These are phyloP conservation scores for Drosophila greeni DNA, from an alignment of 2,888 invertebrate species.

Conservation along the genomic window DNA sequence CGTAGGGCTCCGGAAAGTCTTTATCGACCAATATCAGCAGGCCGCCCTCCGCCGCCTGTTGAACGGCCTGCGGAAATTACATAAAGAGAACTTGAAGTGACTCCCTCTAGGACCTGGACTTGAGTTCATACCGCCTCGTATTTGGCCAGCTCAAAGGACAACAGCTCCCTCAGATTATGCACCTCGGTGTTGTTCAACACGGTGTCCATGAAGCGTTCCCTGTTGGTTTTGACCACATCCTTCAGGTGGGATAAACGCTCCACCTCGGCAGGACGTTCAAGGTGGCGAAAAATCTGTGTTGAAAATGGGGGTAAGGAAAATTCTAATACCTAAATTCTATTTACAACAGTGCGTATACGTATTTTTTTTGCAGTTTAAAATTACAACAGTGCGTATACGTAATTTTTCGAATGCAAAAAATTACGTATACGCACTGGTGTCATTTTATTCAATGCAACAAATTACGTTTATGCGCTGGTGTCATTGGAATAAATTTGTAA, in stretches of 20 bases:
- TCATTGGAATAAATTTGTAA: too few species aligned
- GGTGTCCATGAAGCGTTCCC: conserved; percentile 81
- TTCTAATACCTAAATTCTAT: too few species aligned
- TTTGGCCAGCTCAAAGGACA: conserved; percentile 80
- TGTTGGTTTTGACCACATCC: conserved; percentile 81
- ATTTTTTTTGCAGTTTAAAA: too few species aligned
- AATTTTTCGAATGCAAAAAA: too few species aligned
- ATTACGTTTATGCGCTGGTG: too few species aligned
- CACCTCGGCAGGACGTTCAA: conserved; percentile 89
- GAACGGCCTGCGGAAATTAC: conserved; percentile 80
- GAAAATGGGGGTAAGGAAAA: background rate
- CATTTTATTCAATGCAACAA: too few species aligned
- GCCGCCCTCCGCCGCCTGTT: conserved; percentile 86
- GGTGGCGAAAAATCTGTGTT: conserved; percentile 85
- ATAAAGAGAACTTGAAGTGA: background rate
- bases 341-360: too few species aligned
- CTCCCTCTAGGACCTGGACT: background rate
- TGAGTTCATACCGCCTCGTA: conserved; percentile 79
- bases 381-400: too few species aligned
- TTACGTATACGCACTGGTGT: too few species aligned
- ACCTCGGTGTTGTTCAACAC: conserved; percentile 83
- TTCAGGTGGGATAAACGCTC: conserved; percentile 83
- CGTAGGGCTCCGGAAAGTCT: conserved; percentile 81
- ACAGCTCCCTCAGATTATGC: conserved; percentile 81
- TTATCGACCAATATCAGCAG: conserved; percentile 81